phyloP scores from a whole-genome alignment of 1,140 invertebrate genomes.

The Caenorhabditis brenneri region DNA sequence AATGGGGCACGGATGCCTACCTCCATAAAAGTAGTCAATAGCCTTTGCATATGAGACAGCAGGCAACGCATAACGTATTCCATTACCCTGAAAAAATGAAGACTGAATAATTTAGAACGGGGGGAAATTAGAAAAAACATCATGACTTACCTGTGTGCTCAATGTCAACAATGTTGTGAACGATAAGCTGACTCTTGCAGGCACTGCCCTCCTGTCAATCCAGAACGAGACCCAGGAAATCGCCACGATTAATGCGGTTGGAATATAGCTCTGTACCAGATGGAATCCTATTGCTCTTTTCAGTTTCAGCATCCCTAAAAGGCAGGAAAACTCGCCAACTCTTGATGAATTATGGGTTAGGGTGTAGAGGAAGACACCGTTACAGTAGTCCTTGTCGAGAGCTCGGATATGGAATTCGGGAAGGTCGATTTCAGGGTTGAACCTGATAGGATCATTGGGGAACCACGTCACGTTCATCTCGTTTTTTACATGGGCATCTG shows the following conservation, averaged over 20 bases:
- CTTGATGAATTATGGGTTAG: conserved; percentile 56
- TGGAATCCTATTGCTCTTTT: conserved; percentile 81
- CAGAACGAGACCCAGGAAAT: conserved; percentile 92
- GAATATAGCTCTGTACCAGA: conserved; percentile 90
- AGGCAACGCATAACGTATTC: conserved; percentile 83
- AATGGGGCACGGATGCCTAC: conserved; percentile 85
- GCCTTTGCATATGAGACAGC: conserved; percentile 62
- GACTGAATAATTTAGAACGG: conserved; percentile 66
- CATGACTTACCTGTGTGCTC: conserved; percentile 83
- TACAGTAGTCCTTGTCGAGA: conserved; percentile 70
- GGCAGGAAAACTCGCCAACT: conserved; percentile 58
- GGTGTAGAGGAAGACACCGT: conserved; percentile 60
- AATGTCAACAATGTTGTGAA: conserved; percentile 92
- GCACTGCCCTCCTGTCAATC: conserved; percentile 92
- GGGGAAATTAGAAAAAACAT: conserved; percentile 73
- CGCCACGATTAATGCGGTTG: conserved; percentile 74
- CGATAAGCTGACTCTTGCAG: conserved; percentile 87
- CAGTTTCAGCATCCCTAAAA: conserved; percentile 57
- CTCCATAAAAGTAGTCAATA: conserved; percentile 61
- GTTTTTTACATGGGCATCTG: conserved; percentile 90
- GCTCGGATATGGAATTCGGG: conserved; percentile 86
- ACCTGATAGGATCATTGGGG: conserved; percentile 91
- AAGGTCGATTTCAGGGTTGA: conserved; percentile 87
- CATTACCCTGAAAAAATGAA: conserved; percentile 77
- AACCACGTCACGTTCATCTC: conserved; percentile 82